A percentile compares a stretch with the other conserved stretches of the same genome.
phyloP scores from a whole-genome alignment of 37 sponge, comb jelly and placozoan species.

The Cliona cf. orientalis region DNA sequence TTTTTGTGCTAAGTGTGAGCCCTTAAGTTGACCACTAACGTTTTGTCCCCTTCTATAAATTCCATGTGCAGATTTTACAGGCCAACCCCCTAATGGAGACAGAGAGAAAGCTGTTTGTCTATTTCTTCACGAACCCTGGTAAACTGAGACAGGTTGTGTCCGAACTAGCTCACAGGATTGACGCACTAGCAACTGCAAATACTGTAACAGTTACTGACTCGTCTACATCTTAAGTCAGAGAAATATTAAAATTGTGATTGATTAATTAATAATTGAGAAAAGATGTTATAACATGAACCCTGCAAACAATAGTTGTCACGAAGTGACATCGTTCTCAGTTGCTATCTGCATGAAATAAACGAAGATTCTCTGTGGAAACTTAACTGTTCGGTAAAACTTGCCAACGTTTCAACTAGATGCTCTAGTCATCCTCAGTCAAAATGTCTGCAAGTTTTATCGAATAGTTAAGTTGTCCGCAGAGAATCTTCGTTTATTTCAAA shows the following conservation, averaged over 20 bases:
- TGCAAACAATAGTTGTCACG: too few relatives aligned
- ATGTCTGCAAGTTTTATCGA: too few relatives aligned
- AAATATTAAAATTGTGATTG: not conserved
- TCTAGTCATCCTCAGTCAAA: too few relatives aligned
- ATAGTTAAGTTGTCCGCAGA: too few relatives aligned
- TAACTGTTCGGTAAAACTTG: too few relatives aligned
- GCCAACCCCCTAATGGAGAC: conserved; percentile 38
- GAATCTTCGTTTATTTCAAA: too few relatives aligned
- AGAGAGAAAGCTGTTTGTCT: conserved; percentile 70
- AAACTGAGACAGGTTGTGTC: conserved; percentile 33
- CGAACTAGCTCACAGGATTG: conserved; percentile 42
- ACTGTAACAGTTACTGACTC: not conserved
- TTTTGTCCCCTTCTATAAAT: not conserved
- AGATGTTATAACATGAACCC: not conserved
- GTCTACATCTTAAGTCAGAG: not conserved
- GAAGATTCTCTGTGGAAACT: too few relatives aligned
- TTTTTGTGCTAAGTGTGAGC: not conserved
- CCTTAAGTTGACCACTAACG: not conserved
- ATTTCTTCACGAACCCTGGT: conserved; percentile 74
- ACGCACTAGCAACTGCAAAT: conserved; percentile 41
- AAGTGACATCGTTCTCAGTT: too few relatives aligned
- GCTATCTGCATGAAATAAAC: too few relatives aligned
- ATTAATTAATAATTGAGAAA: not conserved
- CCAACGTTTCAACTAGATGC: too few relatives aligned
- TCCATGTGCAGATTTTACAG: conserved; percentile 35